Conservation (phyloP, 2,113 vertebrate genomes). For the Calonectris borealis region DNA sequence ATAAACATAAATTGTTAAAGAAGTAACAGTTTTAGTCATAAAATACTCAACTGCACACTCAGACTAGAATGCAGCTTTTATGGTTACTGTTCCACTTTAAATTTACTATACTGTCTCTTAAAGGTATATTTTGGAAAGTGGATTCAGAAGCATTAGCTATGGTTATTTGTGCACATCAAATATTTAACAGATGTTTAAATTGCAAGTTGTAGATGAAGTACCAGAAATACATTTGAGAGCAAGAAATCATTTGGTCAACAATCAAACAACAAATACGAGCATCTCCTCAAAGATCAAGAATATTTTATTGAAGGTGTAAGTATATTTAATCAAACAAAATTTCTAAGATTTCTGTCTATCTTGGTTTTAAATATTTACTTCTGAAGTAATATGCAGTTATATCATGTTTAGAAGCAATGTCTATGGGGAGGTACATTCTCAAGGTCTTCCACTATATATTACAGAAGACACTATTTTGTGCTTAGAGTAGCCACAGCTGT, state of each 20-base stretch:
- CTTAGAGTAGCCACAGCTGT: not conserved
- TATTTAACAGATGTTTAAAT: constrained; percentile 6
- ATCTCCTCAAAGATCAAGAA: not conserved
- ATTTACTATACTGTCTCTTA: not conserved
- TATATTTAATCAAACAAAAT: not conserved
- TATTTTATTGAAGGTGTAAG: not conserved
- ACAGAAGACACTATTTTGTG: not conserved
- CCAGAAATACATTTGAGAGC: not conserved
- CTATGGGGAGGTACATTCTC: not conserved
- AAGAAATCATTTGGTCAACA: not conserved
- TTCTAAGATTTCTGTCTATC: not conserved
- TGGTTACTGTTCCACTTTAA: not conserved
- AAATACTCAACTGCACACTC: not conserved
- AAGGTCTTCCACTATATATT: not conserved
- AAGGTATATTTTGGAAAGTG: not conserved
- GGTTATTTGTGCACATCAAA: not conserved
- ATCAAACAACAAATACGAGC: not conserved
- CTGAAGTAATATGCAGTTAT: not conserved
- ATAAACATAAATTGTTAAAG: not conserved
- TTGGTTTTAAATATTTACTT: not conserved
- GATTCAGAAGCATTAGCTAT: not conserved
- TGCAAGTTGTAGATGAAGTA: not conserved
- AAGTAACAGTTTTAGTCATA: not conserved
- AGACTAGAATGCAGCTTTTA: not conserved
- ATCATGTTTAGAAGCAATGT: not conserved